phyloP scores from a whole-genome alignment of 2,797 vertebrate genomes.

The Syngnathus acus region DNA sequence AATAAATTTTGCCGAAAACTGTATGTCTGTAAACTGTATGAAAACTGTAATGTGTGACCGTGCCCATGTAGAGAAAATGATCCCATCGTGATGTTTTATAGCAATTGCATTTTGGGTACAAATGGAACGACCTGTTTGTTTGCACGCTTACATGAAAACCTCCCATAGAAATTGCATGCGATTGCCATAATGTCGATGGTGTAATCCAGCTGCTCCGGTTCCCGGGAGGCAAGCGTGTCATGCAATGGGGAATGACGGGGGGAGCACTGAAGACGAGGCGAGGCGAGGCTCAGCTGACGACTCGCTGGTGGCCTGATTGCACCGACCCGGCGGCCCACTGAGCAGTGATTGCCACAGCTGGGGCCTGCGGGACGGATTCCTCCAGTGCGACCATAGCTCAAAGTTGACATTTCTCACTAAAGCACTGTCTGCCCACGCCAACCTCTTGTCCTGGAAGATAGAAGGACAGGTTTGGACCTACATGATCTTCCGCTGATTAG shows the following conservation, averaged over 20 bases:
- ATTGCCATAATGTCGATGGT: constrained; percentile 11
- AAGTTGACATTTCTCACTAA: constrained; percentile 60
- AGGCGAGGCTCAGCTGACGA: constrained; percentile 68
- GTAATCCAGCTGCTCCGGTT: constrained; percentile 26
- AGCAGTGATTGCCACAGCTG: constrained; percentile 71
- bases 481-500: constrained; percentile 51
- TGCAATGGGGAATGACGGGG: constrained; percentile 34
- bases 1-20: too few species aligned
- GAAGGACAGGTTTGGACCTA: constrained; percentile 56
- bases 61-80: neutral
- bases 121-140: neutral
- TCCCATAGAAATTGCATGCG: neutral
- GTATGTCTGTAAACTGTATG: too few species aligned
- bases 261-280: constrained; percentile 46
- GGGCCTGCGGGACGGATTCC: constrained; percentile 63
- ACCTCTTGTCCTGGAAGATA: constrained; percentile 64
- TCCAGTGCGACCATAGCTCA: constrained; percentile 59
- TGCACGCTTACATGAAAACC: neutral
- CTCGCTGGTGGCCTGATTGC: constrained; percentile 68
- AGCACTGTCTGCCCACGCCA: constrained; percentile 54
- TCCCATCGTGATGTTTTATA: neutral
- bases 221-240: constrained; percentile 13
- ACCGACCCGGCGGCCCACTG: constrained; percentile 60
- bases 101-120: neutral
- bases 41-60: too few species aligned